Evolutionary conservation across 2,113 vertebrate species (phyloP), one percentile per base, ranked within the genome.

Genomic region (Hemiprocne comata): DNA sequence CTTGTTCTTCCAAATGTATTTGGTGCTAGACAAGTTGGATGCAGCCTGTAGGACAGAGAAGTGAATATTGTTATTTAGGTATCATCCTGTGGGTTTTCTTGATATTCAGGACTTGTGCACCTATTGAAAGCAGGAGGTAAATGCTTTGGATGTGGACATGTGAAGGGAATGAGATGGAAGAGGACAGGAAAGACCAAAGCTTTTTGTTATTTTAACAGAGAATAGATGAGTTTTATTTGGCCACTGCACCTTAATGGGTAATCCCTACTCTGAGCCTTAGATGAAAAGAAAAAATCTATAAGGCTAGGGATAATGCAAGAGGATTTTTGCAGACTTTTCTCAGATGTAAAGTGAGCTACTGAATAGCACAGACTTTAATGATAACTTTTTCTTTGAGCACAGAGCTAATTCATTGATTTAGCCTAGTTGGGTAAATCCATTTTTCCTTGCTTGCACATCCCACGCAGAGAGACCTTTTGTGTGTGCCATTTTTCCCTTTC

Each of bases 241-340:
- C 76, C 53, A 46, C 76, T 87, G 69, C 58, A 93, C 65, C 88
- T 95, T 86, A 89, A 74, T 95, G 85, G 88, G 38, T 94, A 96
- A 96, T 97, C 88, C 90, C 53, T 21, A 81, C 87, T 84, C 90
- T 61, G 82, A 93, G 88, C 69, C 66, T 78, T 57, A 72, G 90
- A 94, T 83, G 79, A 94, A 88, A 93, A 94, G 92, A 80, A 90
- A 65, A 96, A 87, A 84, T 93, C 88, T 89, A 3, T 92, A 89
- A 90, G 76, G 40, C 92, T 85, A 23, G 53, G 85, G 85, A 95
- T 96, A 91, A 95, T 71, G 79, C 94, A 84, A 28, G 61, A 85
- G 88, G 95, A 93, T 90, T 96, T 96, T 72, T 93, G 70, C 80
- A 90, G 92, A 89, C 85, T 92, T 93, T 90, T 88, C 85, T 90